Base-by-base conservation (phyloP, 1,140 invertebrate genomes). In the Drosophila sechellia region DNA sequence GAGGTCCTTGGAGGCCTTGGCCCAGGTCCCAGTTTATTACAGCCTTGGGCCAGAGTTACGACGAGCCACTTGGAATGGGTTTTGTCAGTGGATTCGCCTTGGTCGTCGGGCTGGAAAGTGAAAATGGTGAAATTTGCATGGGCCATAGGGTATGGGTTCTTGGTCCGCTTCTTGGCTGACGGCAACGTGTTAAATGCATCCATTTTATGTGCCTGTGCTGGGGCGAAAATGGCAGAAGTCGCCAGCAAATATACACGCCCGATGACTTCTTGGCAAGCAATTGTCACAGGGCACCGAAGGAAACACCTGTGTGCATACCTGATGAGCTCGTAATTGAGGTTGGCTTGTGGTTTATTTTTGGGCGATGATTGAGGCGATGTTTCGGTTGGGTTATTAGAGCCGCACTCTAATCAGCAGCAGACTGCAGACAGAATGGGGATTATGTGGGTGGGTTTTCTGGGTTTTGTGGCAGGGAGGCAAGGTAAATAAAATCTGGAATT, bases 51-150 rank as follows among this genome's bases (percentile, higher is more conserved):
- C 63, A 31, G 57, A 50, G 42, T 78, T 64, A 49, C 52, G 46
- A 49, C 52, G 46, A 69, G 59, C 64, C 37, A 34, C 54, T 70
- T 57, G 66, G 35, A 13, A 3, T 1, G 75, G 37, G 52, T 37
- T 65, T 65, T 78, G 49, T 63, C 45, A 17, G 60, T 34, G 17
- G 35, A 15, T 75, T 74, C 34, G 27, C 20, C 31, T 4, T 43
- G 2, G 15, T 10, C 17, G 15, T 31, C 31, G 37, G 46, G 55
- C 45, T 27, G 49, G 65, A 74, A 74, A 77, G 74, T 74, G 80
- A 75, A 76, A 77, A 80, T 61, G 74, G 37, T 52, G 27, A 50
- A 66, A 85, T 85, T 85, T 85, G 59, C 77, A 81, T 75, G 48
- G 59, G 69, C 66, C 69, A 58, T 8, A 52, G 17, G 27, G 20